A percentile compares a stretch with the other conserved stretches of the same genome.
phyloP scores from a whole-genome alignment of 2,113 vertebrate species.

The Notechis scutatus region DNA sequence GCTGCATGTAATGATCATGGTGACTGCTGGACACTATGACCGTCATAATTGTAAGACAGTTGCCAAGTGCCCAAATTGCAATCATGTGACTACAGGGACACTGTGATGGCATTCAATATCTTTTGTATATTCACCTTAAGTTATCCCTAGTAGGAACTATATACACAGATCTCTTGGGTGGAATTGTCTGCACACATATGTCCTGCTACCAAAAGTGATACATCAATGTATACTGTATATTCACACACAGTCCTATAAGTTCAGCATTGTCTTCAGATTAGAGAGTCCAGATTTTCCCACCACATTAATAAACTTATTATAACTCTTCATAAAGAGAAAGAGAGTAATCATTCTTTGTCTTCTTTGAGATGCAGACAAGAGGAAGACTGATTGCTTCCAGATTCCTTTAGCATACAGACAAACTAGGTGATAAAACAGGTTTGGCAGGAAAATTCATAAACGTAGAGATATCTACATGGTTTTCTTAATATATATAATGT shows the following conservation, averaged over 20 bases:
- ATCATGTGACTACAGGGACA: background rate
- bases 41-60: background rate
- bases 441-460: background rate
- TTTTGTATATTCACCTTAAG: too few species aligned
- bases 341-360: background rate
- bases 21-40: background rate
- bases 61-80: background rate
- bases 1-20: background rate
- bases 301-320: background rate
- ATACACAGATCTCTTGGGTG: background rate
- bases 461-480: background rate
- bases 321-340: background rate
- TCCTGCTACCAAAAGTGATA: background rate
- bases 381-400: background rate
- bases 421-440: background rate
- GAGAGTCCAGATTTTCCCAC: background rate
- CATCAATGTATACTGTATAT: background rate
- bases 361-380: background rate
- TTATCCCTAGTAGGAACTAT: too few species aligned
- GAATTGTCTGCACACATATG: background rate
- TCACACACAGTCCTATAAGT: background rate
- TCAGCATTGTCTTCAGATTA: background rate
- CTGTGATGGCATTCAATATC: background rate
- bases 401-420: background rate
- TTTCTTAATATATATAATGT: background rate